Evolutionary conservation across 2,797 vertebrate genomes (phyloP).

Genomic region (Chelonia mydas): DNA sequence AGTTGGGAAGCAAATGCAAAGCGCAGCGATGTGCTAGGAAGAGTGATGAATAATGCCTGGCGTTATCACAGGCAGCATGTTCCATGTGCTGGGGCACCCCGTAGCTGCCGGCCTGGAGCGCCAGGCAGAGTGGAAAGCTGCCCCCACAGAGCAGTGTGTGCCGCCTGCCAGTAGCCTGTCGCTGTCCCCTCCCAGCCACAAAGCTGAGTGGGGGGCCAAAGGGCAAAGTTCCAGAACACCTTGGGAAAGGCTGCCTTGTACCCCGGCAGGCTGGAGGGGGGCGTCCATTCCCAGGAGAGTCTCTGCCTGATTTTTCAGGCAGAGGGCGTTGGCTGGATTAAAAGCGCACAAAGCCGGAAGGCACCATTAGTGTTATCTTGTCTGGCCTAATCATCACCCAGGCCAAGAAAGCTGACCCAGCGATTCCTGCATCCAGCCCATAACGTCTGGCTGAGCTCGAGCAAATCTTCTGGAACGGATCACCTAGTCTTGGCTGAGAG

Average conservation of each 20-base stretch:
- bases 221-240: neutral
- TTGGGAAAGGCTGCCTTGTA: neutral
- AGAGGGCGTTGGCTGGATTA: neutral
- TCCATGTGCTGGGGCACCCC: neutral
- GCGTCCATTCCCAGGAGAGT: neutral
- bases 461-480: neutral
- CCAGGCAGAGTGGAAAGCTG: neutral
- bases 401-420: neutral
- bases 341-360: neutral
- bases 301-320: neutral
- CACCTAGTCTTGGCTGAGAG: neutral
- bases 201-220: neutral
- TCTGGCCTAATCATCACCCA: neutral
- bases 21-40: neutral
- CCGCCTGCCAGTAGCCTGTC: neutral
- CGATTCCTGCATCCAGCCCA: neutral
- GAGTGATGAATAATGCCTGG: neutral
- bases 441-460: neutral
- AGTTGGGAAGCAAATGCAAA: neutral
- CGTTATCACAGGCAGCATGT: fast-evolving
- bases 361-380: neutral
- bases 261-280: neutral
- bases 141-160: neutral
- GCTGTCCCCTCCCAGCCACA: neutral
- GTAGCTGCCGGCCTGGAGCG: neutral